Base-by-base conservation (phyloP, 23 tunicate species). In the Clavelina lepadiformis region DNA sequence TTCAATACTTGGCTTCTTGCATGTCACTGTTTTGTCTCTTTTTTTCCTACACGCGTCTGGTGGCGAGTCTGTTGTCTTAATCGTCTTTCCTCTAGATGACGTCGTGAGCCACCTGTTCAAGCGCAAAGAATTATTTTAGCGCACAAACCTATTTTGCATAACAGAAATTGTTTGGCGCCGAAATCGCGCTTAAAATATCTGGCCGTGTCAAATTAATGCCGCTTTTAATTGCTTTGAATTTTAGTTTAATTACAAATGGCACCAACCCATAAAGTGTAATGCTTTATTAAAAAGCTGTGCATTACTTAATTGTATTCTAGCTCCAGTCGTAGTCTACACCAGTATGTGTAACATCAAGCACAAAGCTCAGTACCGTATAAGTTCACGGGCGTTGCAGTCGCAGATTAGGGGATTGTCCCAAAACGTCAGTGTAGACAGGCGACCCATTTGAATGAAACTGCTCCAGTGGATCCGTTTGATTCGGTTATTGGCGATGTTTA, bases 321-420 rank as follows among this genome's bases (percentile, higher is more conserved):
- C n/a, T n/a, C n/a, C n/a, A n/a, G n/a, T n/a, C n/a, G n/a, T n/a
- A n/a, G n/a, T n/a, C 23, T 8, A 61, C n/a, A 30, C 51, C 7
- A 61, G 51, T 11, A 15, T 41, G 49, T 41, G 49, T 41, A 41
- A 15, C 49, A 41, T 41, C 15, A 11, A 41, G 15, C 11, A 33
- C 45, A 7, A 5, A 68, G 28, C 33, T 52, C 51, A 65, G 2
- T 38, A 83, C 86, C 58, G 72, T n/a, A 46, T 72, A 7, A 86
- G 76, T 54, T 78, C 72, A 32, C 61, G 46, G 11, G 71, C 68
- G 71, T 78, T 60, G 82, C 95, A 86, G 56, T 73, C 81, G 44
- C 95, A 86, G 8, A 31, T 45, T 8, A 86, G 51, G 0, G 80
- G 75, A 57, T 86, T 86, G n/a, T 58, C 38, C 86, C 81, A 67